These are phyloP conservation scores for Leucosticte australis DNA, from an alignment of 2,113 vertebrate species.

Conservation along the genomic window DNA sequence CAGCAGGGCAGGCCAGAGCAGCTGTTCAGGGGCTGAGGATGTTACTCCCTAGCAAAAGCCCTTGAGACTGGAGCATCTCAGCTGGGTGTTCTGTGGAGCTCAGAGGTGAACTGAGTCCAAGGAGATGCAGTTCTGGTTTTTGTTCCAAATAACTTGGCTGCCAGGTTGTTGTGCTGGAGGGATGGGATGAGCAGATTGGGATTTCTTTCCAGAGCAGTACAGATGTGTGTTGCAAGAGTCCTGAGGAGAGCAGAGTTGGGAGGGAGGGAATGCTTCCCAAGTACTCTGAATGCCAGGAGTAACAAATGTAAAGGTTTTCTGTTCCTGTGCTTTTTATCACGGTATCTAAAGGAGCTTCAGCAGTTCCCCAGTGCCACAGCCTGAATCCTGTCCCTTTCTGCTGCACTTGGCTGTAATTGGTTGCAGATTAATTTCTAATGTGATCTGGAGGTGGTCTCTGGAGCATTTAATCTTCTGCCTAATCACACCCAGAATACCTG, in stretches of 20 bases:
- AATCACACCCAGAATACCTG: not conserved
- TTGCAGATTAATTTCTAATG: not conserved
- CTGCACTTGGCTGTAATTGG: not conserved
- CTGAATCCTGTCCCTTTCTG: not conserved
- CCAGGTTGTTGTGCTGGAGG: not conserved
- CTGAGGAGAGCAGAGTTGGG: not conserved
- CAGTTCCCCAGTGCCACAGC: not conserved
- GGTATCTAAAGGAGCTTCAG: not conserved
- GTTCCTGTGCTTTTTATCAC: not conserved
- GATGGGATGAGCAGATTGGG: not conserved
- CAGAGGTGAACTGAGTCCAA: not conserved
- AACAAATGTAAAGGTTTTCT: not conserved
- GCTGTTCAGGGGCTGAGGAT: not conserved
- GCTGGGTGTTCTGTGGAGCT: not conserved
- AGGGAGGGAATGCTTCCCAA: not conserved
- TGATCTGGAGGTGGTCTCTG: not conserved
- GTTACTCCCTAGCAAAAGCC: not conserved
- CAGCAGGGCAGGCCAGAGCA: not conserved
- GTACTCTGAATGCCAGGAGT: not conserved
- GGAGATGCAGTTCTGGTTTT: not conserved
- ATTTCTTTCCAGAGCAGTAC: not conserved
- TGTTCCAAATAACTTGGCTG: not conserved
- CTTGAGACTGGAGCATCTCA: not conserved
- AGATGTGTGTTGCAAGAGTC: not conserved
- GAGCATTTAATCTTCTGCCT: not conserved